These are phyloP conservation scores for Ifrita kowaldi DNA, from an alignment of 2,113 vertebrate species.

Conservation along the genomic window DNA sequence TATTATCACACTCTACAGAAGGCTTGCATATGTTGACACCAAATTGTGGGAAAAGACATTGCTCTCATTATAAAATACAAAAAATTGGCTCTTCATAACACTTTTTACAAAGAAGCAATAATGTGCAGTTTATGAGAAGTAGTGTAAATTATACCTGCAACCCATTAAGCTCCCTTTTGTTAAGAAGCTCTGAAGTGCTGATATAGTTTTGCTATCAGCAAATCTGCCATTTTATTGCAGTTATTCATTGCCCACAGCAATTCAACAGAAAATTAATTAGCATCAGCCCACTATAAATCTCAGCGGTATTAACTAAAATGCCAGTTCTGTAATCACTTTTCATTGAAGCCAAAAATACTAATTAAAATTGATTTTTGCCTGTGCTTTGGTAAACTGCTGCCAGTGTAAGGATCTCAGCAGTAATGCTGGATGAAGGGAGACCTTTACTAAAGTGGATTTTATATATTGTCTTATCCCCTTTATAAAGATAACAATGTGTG, in stretches of 20 bases:
- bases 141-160: constrained; percentile 68
- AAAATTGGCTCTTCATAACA: constrained; percentile 30
- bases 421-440: constrained; percentile 58
- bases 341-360: constrained; percentile 84
- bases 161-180: constrained; percentile 69
- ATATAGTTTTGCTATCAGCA: constrained; percentile 70
- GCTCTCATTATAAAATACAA: constrained; percentile 50
- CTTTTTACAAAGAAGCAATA: constrained; percentile 63
- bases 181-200: constrained; percentile 68
- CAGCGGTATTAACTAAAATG: constrained; percentile 80
- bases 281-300: constrained; percentile 77
- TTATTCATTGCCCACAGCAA: constrained; percentile 68
- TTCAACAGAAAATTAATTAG: constrained; percentile 82
- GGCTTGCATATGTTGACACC: constrained; percentile 25
- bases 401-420: constrained; percentile 64
- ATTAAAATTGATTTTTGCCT: constrained; percentile 84
- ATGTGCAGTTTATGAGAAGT: constrained; percentile 56
- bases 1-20: constrained; percentile 21
- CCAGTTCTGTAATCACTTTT: constrained; percentile 82
- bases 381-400: constrained; percentile 73
- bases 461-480: constrained; percentile 60
- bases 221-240: constrained; percentile 70
- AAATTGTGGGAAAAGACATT: constrained; percentile 53
- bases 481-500: constrained; percentile 73
- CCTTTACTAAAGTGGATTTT: constrained; percentile 76